Evolutionary conservation across 2,113 vertebrate species (phyloP), one percentile per base, ranked within the genome.

Genomic region (Grus americana): DNA sequence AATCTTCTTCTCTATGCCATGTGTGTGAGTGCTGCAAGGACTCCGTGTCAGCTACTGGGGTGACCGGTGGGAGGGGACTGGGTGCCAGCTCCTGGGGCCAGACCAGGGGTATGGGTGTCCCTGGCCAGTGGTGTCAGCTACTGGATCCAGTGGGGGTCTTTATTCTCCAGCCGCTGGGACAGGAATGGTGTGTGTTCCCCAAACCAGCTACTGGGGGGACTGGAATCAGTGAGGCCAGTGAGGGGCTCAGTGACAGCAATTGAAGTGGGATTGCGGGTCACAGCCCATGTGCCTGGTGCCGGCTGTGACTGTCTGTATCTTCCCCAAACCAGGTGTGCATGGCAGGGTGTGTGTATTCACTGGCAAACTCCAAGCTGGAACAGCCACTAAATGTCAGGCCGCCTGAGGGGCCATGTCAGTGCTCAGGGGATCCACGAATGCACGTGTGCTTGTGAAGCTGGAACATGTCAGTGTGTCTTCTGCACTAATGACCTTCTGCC

Each of bases 371-470:
- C 19, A 65, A 44, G 9, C 22, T 79, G 49, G 59, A 12, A 16
- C 8, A 62, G 40, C 17, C 15, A 54, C 55, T 17, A 61, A 83
- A 15, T 55, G 15, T 6, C 44, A n/a, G 10, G 44, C 0, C 0
- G 36, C 26, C 42, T 76, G 24, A 76, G 12, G 38, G 17, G 7
- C 17, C 3, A 2, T 73, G 50, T 19, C 5, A 3, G 30, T 55
- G 24, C 42, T 65, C 2, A 3, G 17, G 5, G 9, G 27, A 59
- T 14, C 44, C 17, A 4, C 7, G 7, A 66, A 30, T 2, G 0
- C 34, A 3, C 4, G 0, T 0, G 0, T 18, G 44, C n/a, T 68
- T 63, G 29, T 61, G 76, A 55, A 32, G 0, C 0, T 55, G 65
- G 7, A 7, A 24, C 40, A 5, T 30, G 8, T 5, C 8, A 1